Conservation (phyloP, 2,797 vertebrate species). For the Lagorchestes hirsutus region DNA sequence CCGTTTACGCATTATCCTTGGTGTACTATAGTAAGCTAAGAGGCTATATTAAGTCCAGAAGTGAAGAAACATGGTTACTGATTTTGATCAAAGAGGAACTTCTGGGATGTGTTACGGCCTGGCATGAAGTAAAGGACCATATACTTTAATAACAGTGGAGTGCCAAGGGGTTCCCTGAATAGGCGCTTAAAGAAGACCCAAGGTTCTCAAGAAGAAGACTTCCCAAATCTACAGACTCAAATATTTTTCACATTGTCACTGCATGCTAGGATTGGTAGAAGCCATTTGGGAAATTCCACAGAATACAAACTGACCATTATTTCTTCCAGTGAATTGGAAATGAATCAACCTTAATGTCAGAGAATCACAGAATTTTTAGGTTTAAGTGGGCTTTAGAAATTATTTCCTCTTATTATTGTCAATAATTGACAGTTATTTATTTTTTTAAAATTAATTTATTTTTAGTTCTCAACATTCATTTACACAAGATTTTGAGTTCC, state of each 20-base stretch:
- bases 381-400: not conserved
- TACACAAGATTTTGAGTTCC: no score
- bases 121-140: not conserved
- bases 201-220: not conserved
- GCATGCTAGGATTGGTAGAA: not conserved
- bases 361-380: not conserved
- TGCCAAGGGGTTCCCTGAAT: not conserved
- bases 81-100: not conserved
- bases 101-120: not conserved
- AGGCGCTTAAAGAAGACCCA: not conserved
- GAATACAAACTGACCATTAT: not conserved
- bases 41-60: not conserved
- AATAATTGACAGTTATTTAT: no score
- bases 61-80: not conserved
- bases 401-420: not conserved
- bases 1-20: not conserved
- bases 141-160: not conserved
- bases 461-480: no score
- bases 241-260: not conserved
- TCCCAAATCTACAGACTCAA: not conserved
- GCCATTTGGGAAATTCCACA: not conserved
- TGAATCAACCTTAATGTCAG: not conserved
- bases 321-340: not conserved
- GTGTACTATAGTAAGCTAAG: not conserved
- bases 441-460: no score